A percentile compares a stretch with the other conserved stretches of the same genome.
phyloP scores from a whole-genome alignment of 2,888 invertebrate genomes.

The Pheosia gnoma region DNA sequence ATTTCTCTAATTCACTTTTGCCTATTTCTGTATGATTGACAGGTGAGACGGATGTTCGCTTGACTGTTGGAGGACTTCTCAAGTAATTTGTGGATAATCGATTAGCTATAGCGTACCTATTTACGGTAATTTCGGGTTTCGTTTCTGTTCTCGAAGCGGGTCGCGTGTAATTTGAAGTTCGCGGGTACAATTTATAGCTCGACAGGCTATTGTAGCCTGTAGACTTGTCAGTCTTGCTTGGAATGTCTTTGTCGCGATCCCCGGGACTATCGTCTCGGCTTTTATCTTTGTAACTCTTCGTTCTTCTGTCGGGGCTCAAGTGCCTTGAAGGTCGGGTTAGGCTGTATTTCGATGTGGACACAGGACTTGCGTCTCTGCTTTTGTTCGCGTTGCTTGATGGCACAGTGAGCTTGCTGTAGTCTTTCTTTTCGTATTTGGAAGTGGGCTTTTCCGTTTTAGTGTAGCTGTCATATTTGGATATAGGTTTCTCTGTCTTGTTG shows the following conservation, averaged over 20 bases:
- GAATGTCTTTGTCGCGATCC: slow-evolving; percentile 82
- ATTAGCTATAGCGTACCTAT: slow-evolving; percentile 74
- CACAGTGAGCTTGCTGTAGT: slow-evolving; percentile 76
- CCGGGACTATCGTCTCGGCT: slow-evolving; percentile 84
- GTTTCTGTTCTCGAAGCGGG: slow-evolving; percentile 59
- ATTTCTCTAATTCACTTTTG: slow-evolving; percentile 56
- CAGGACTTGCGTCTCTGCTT: slow-evolving; percentile 85
- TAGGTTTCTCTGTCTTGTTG: slow-evolving; percentile 38
- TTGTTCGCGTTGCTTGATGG: slow-evolving; percentile 62
- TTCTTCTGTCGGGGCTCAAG: slow-evolving; percentile 77
- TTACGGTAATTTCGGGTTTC: slow-evolving; percentile 55
- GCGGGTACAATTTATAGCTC: slow-evolving; percentile 82
- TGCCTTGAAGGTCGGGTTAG: slow-evolving; percentile 73
- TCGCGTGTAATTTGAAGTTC: slow-evolving; percentile 69
- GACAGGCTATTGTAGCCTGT: slow-evolving; percentile 78
- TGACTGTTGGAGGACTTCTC: slow-evolving; percentile 69
- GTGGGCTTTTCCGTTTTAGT: slow-evolving; percentile 47
- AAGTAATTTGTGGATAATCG: slow-evolving; percentile 73
- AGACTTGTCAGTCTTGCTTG: slow-evolving; percentile 83
- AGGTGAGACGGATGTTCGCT: slow-evolving; percentile 69
- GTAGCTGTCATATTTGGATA: slow-evolving; percentile 28
- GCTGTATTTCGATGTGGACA: slow-evolving; percentile 72
- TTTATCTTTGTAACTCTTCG: slow-evolving; percentile 71
- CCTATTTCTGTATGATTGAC: slow-evolving; percentile 55
- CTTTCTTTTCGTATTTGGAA: slow-evolving; percentile 72